phyloP scores from a whole-genome alignment of 2,113 vertebrate genomes.

The Myrmecobius fasciatus region DNA sequence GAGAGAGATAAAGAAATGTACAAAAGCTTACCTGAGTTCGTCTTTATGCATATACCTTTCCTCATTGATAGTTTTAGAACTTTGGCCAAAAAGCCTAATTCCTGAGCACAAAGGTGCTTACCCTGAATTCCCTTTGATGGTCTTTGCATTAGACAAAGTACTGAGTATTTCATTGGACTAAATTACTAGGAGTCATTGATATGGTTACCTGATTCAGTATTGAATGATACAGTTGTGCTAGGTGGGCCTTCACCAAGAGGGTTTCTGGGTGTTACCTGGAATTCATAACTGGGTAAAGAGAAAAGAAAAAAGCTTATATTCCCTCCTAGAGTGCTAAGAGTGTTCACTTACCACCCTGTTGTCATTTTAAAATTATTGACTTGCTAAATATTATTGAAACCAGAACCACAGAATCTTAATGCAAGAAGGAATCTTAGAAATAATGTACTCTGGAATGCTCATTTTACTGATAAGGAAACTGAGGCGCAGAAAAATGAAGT shows the following conservation, averaged over 20 bases:
- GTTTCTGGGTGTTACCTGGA: conserved; percentile 94
- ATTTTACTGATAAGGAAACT: background rate
- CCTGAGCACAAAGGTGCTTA: background rate
- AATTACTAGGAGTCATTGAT: background rate
- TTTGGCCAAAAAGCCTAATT: conserved; percentile 25
- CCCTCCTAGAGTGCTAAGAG: conserved; percentile 20
- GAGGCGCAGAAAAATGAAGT: background rate
- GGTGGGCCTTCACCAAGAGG: conserved; percentile 92
- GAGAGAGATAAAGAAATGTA: conserved; percentile 11
- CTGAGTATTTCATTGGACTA: background rate
- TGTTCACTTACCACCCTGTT: background rate
- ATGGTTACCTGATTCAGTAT: conserved; percentile 94
- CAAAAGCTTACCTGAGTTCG: background rate
- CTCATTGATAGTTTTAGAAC: background rate
- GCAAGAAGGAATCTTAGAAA: background rate
- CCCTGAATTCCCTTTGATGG: background rate
- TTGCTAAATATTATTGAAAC: background rate
- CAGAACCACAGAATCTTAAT: background rate
- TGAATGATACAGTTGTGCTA: conserved; percentile 91
- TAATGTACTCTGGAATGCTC: background rate
- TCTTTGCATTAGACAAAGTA: background rate
- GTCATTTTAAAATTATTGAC: conserved; percentile 27
- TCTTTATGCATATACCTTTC: conserved; percentile 17
- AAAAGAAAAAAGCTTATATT: conserved; percentile 54
- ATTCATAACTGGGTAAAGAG: conserved; percentile 91